Evolutionary conservation across 2,888 invertebrate species (phyloP).

Genomic region (Erpobdella octoculata): DNA sequence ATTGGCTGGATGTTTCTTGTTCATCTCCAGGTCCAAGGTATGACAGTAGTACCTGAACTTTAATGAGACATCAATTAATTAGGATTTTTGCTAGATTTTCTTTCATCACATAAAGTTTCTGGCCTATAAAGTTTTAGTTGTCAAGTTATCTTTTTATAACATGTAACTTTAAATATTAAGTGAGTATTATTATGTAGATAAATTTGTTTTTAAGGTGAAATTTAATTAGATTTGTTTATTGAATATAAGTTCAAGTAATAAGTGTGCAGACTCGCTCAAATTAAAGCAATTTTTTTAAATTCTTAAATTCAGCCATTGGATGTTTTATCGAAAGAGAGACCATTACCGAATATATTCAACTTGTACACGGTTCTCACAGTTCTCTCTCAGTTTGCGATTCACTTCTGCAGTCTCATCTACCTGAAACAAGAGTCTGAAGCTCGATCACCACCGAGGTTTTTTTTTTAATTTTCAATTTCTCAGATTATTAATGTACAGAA

Average conservation of each 20-base stretch:
- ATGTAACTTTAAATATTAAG: background rate
- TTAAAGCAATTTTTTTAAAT: too few relatives aligned
- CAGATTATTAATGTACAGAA: background rate
- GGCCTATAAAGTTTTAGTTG: background rate
- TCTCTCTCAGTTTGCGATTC: conserved; percentile 83
- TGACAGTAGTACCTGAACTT: too few relatives aligned
- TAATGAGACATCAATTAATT: too few relatives aligned
- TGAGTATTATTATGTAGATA: too few relatives aligned
- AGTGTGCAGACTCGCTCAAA: too few relatives aligned
- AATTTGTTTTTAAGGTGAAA: too few relatives aligned
- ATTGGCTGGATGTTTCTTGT: conserved; percentile 90
- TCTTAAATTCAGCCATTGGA: conserved; percentile 66
- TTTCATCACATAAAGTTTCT: too few relatives aligned
- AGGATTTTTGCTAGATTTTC: too few relatives aligned
- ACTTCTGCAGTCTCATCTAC: conserved; percentile 81
- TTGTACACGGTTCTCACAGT: conserved; percentile 92
- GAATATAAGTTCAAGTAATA: too few relatives aligned
- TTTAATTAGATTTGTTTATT: too few relatives aligned
- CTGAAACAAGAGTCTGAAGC: conserved; percentile 60
- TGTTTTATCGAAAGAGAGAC: conserved; percentile 81
- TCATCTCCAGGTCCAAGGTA: conserved; percentile 94
- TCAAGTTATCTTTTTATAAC: background rate
- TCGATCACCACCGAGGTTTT: conserved; percentile 59
- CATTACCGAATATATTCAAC: conserved; percentile 96
- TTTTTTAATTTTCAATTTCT: background rate